Evolutionary conservation across 2,113 vertebrate species (phyloP).

Genomic region (Spheniscus mendiculus): DNA sequence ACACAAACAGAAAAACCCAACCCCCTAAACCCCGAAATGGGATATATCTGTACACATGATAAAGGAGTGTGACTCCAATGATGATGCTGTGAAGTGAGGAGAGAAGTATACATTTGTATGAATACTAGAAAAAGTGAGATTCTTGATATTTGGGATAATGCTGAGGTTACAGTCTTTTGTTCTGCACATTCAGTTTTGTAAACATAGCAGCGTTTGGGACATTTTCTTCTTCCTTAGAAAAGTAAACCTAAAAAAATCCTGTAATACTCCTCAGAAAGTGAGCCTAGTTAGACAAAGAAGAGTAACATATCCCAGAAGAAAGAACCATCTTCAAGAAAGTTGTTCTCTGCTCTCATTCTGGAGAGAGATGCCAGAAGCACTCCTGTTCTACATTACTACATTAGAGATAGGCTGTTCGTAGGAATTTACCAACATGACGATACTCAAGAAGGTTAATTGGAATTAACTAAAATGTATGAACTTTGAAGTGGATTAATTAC

Average conservation of each 20-base stretch:
- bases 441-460: slow-evolving; percentile 31
- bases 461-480: slow-evolving; percentile 41
- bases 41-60: background rate
- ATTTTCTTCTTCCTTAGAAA: background rate
- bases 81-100: background rate
- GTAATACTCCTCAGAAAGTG: background rate
- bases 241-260: background rate
- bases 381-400: background rate
- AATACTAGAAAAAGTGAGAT: background rate
- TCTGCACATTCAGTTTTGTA: background rate
- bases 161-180: background rate
- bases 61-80: background rate
- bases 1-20: background rate
- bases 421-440: background rate
- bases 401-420: background rate
- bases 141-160: background rate
- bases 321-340: background rate
- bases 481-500: slow-evolving; percentile 57
- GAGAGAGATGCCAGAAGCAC: background rate
- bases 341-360: background rate
- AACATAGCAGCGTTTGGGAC: background rate
- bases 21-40: background rate
- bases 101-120: background rate
- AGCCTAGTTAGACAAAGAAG: background rate
- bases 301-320: background rate